Conservation (phyloP, 2,113 vertebrate species). For the Aythya baeri region DNA sequence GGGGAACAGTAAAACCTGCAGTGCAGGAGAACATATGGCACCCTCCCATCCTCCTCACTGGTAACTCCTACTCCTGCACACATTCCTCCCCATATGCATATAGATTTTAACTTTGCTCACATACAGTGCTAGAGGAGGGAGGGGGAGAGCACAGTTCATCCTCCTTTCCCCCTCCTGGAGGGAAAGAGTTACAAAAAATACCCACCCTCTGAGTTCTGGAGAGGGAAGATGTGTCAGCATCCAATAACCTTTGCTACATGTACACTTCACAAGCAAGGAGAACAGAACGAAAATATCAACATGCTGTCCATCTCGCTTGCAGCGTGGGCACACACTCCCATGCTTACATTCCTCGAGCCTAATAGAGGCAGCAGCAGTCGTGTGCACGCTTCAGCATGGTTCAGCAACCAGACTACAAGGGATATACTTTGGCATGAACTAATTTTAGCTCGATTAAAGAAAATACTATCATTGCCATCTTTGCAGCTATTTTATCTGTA, state of each 20-base stretch:
- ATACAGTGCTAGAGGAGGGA: background rate
- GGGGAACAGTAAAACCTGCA: slow-evolving; percentile 33
- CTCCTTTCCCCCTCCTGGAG: background rate
- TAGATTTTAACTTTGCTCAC: slow-evolving; percentile 33
- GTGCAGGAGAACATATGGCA: slow-evolving; percentile 43
- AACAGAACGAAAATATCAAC: background rate
- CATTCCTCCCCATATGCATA: background rate
- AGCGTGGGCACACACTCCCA: fast-evolving
- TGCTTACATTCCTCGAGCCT: fast-evolving
- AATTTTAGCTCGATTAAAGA: background rate
- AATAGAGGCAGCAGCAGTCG: background rate
- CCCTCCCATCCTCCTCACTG: slow-evolving; percentile 1
- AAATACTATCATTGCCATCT: background rate
- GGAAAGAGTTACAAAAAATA: background rate
- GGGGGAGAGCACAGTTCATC: background rate
- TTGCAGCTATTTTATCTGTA: background rate
- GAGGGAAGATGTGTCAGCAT: background rate
- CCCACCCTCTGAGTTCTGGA: background rate
- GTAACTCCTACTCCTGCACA: slow-evolving; percentile 33
- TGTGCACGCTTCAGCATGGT: fast-evolving
- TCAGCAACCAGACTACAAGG: background rate
- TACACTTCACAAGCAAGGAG: background rate
- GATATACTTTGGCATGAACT: background rate
- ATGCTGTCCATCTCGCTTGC: fast-evolving
- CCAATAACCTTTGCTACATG: fast-evolving